Percentiles rank a stretch among this genome's conserved stretches.
phyloP scores from a whole-genome alignment of 2,888 invertebrate species.

The Athalia cordata region DNA sequence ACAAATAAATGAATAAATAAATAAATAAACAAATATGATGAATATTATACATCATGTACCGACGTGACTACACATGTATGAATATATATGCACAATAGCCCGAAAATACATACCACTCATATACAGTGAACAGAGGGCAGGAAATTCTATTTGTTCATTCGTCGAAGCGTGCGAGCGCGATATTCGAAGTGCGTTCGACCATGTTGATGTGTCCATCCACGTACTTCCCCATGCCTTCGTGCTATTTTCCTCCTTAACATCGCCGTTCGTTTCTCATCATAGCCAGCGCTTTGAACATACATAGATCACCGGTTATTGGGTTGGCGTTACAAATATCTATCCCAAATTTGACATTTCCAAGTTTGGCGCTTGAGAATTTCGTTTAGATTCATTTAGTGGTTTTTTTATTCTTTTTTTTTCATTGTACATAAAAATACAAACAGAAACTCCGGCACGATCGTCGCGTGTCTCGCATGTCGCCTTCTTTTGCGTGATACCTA shows the following conservation, averaged over 20 bases:
- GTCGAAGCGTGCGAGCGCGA: no score
- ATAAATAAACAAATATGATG: background rate
- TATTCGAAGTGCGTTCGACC: no score
- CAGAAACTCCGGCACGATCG: slow-evolving; percentile 7
- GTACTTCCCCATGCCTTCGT: no score
- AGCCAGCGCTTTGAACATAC: no score
- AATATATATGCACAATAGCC: background rate
- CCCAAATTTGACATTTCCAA: no score
- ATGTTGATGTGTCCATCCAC: no score
- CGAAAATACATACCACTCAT: background rate
- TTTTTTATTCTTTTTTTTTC: background rate
- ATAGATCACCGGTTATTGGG: no score
- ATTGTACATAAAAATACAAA: background rate
- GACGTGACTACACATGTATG: no score
- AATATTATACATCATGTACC: background rate
- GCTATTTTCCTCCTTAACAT: no score
- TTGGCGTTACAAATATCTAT: no score
- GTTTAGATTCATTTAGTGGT: background rate
- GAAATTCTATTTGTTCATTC: background rate
- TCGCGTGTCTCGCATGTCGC: slow-evolving; percentile 41
- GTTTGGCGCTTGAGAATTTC: background rate
- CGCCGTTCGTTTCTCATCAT: no score
- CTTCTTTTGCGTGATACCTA: slow-evolving; percentile 30
- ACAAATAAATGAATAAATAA: background rate
- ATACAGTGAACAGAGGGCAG: background rate